Base-by-base conservation (phyloP, 2,113 vertebrate genomes). In the Centropristis striata region DNA sequence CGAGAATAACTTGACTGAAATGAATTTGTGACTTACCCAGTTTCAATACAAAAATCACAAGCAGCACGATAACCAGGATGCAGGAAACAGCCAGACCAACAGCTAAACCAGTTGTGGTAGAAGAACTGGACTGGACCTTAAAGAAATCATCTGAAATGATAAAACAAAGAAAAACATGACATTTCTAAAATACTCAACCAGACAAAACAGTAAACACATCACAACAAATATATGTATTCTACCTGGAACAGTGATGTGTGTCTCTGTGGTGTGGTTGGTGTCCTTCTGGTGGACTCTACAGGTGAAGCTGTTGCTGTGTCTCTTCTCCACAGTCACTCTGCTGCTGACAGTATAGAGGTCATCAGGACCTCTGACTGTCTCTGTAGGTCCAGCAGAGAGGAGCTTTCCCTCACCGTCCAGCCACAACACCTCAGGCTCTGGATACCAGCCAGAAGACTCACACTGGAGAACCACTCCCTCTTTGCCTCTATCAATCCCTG, bases 11-110 rank as follows among this genome's bases (percentile, higher is more conserved):
- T 4, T 42, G 41, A 47, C 18, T 55, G 53, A 7, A 18, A 32
- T 28, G 16, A 8, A 32, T 75, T 36, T 8, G 1, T 51, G 13
- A 69, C 55, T 60, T 36, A 60, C 64, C 13, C 1, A 54, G 15
- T 66, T 75, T 75, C 2, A 21, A 70, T 0, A 50, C 11, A 12
- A 54, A 20, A 10, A 63, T 15, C 20, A 12, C 8, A 15, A 28
- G 37, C 1, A 18, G 6, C 0, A 47, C 5, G 15, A 0, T 54
- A 5, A 69, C 16, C 21, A 53, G 0, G 15, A 44, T 2, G 18
- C 4, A 18, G 25, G 32, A 18, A 51, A 2, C 53, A 28, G 53
- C 25, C 46, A 47, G 16, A 49, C 47, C 0, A n/a, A 49, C 44
- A 47, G 44, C 44, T 6, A 47, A 47, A 47, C 46, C 44, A 47